Base-by-base conservation (phyloP, 2,113 vertebrate genomes). In the Procavia capensis region DNA sequence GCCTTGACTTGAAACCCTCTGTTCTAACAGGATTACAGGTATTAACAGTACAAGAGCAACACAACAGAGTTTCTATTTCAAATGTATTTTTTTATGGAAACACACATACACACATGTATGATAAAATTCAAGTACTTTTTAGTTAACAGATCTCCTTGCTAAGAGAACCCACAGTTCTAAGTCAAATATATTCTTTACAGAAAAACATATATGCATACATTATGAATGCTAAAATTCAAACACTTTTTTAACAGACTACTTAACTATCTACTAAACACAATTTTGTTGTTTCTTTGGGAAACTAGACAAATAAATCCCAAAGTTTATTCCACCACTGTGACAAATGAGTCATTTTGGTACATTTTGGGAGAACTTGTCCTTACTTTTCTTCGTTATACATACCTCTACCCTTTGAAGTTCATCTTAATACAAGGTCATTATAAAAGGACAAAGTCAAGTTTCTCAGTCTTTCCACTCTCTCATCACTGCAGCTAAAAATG, bases 331-430 rank as follows among this genome's bases (percentile, higher is more conserved):
- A 47, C 7, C 50, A 75, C 5, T 1, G 4, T 19, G 39, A 25
- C 39, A 41, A 92, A 24, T 47, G 11, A 36, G 11, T 74, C 47
- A 74, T 19, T 89, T 31, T 70, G 34, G 34, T 45, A 39, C 45
- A 63, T 76, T 95, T 84, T 81, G 47, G 61, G 89, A 94, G n/a
- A 64, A 76, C 41, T 45, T 89, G 2, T n/a, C 63, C 22, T 81
- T 24, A 45, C 1, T 22, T 85, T 91, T 72, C 93, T 74, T 82
- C 45, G 25, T 19, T 57, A 54, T 22, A 19, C 70, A 78, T 43
- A 34, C 16, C 22, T 95, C 80, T 81, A 17, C 10, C 36, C 13
- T 74, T 63, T 36, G 36, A n/a, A 66, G 6, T 64, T 96, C 4
- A 79, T 70, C 16, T 7, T 24, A 4, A 34, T 27, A 50, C 2